Evolutionary conservation across 2,888 invertebrate genomes (phyloP).

Genomic region (Rhaphigaster nebulosa): DNA sequence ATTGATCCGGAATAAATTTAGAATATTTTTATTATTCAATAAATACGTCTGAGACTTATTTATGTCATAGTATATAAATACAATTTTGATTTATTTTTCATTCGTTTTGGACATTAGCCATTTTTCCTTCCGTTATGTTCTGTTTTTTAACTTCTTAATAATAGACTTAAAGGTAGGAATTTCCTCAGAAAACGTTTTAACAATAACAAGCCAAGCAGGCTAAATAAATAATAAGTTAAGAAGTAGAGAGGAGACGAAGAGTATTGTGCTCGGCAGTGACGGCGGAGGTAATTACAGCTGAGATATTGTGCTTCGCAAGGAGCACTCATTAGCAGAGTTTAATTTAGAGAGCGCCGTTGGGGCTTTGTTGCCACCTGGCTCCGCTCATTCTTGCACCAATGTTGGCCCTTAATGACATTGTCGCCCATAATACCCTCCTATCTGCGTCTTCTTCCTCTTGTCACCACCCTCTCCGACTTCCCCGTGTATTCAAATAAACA

Average conservation of each 20-base stretch:
- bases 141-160: neutral
- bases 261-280: neutral
- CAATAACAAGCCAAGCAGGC: neutral
- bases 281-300: slow-evolving; percentile 43
- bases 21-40: too few species aligned
- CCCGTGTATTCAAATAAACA: slow-evolving; percentile 20
- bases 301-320: slow-evolving; percentile 41
- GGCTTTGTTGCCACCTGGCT: neutral
- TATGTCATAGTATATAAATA: too few species aligned
- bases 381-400: slow-evolving; percentile 10
- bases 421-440: slow-evolving; percentile 39
- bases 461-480: slow-evolving; percentile 35
- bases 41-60: too few species aligned
- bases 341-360: slow-evolving; percentile 51
- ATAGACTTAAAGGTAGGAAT: neutral
- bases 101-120: neutral
- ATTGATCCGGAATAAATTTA: too few species aligned
- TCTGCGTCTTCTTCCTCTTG: slow-evolving; percentile 35
- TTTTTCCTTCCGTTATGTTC: neutral
- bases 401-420: slow-evolving; percentile 54
- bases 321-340: slow-evolving; percentile 58
- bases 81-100: neutral
- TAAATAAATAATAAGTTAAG: slow-evolving; percentile 37
- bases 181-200: neutral
- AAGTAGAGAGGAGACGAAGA: neutral